phyloP scores from a whole-genome alignment of 2,888 invertebrate genomes.

The Platycheirus albimanus region DNA sequence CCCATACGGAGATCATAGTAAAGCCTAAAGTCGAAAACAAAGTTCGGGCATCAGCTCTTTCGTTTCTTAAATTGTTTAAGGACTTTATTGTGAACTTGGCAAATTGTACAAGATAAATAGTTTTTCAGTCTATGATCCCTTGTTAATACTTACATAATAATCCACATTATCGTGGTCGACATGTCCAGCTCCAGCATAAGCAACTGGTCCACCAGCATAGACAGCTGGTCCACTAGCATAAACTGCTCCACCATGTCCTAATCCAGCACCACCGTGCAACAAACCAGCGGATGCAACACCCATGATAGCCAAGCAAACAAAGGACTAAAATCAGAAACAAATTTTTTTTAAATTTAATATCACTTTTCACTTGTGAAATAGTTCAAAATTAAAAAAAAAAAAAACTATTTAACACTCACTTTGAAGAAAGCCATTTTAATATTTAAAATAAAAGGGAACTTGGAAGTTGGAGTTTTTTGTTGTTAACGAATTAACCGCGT shows the following conservation, averaged over 20 bases:
- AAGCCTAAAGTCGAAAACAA: too few species aligned
- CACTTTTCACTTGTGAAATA: conserved; percentile 25
- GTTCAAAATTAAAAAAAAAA: too few species aligned
- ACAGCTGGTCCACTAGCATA: conserved; percentile 76
- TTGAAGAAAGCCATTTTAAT: conserved; percentile 82
- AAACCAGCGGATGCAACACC: conserved; percentile 82
- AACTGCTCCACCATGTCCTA: conserved; percentile 76
- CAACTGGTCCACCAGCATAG: conserved; percentile 75
- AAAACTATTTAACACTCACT: conserved; percentile 79
- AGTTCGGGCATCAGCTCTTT: conserved; percentile 6
- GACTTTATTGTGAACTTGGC: too few species aligned
- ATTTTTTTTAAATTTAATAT: conserved; percentile 24
- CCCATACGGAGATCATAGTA: too few species aligned
- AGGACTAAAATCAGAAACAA: conserved; percentile 78
- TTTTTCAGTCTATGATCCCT: not conserved
- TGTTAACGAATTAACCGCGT: conserved; percentile 76
- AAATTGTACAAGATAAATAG: too few species aligned
- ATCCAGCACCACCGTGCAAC: conserved; percentile 77
- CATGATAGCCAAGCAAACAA: conserved; percentile 82
- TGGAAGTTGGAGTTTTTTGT: conserved; percentile 53
- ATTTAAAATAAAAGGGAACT: conserved; percentile 73
- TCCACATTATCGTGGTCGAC: conserved; percentile 79
- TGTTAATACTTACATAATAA: conserved; percentile 80
- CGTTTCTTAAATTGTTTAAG: not conserved
- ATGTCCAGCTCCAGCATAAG: conserved; percentile 77